Evolutionary conservation across 2,888 invertebrate genomes (phyloP), one percentile per base, ranked within the genome.

Genomic region (Xiphydria camelus): DNA sequence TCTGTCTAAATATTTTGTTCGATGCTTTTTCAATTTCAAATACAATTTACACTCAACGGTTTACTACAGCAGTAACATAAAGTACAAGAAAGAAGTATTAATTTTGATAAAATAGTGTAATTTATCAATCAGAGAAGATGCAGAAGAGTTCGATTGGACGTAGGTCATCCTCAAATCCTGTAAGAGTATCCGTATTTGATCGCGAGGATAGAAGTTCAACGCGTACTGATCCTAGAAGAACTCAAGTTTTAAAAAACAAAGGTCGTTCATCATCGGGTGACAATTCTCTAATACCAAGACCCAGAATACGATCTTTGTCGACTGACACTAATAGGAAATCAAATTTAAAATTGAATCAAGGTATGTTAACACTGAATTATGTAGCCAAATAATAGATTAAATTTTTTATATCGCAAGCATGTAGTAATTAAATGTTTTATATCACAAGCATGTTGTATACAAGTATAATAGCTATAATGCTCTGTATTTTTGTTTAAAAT

Each of bases 241-340:
- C 57, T 3, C 57, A 48, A 46, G 41, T 34, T 4, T 2, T 26
- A 5, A 67, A 64, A 36, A 18, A 49, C 0, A 66, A 59, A 25
- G 36, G 17, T n/a, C 39, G 46, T 15, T 33, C 46, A 17, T 41
- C 50, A 2, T 37, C 38, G 2, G 36, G 6, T 5, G 66, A 63
- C 4, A 53, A 21, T 35, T 62, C 69, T 26, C 61, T 61, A 15
- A 70, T 72, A 43, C 71, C 72, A 7, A 62, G 62, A 26, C 58
- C 63, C 4, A 53, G 62, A 37, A 50, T 62, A 10, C 56, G 66
- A 33, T 61, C 61, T 10, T 61, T 55, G 3, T 69, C 69, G 0
- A 47, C 47, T 4, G 64, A 66, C 14, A 61, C 54, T 3, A 38
- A 48, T 9, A 63, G 61, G 32, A 59, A 51, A 21, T 62, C 67